Conservation (phyloP, 2,888 invertebrate species). For the Drosophila kokeensis region DNA sequence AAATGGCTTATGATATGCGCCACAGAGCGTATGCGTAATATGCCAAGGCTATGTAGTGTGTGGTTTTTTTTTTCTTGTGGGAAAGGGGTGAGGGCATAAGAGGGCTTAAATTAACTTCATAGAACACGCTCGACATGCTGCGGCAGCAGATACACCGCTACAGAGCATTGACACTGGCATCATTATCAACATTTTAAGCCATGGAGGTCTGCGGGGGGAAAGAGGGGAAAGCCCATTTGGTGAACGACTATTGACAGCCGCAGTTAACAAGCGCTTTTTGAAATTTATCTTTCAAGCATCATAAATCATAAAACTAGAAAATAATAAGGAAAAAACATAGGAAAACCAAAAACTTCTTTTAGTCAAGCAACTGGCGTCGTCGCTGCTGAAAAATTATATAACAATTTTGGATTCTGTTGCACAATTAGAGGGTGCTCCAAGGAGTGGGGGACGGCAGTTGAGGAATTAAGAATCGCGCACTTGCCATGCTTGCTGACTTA, state of each 20-base stretch:
- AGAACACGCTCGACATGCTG: constrained; percentile 36
- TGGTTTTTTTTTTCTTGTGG: background rate
- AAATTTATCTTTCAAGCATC: constrained; percentile 80
- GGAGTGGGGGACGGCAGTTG: background rate
- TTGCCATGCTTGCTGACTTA: constrained; percentile 73
- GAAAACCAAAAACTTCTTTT: background rate
- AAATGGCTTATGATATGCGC: constrained; percentile 44
- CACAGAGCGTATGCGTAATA: constrained; percentile 72
- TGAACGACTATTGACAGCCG: constrained; percentile 74
- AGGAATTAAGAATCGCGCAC: constrained; percentile 46
- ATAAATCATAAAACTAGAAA: constrained; percentile 65
- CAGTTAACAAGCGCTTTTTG: constrained; percentile 73
- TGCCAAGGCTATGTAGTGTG: constrained; percentile 9
- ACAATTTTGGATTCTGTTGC: constrained; percentile 35
- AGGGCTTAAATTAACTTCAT: constrained; percentile 22
- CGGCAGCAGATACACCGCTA: constrained; percentile 64
- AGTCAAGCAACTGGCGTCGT: constrained; percentile 6
- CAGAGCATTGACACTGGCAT: constrained; percentile 71
- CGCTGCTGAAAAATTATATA: constrained; percentile 52
- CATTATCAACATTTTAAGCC: constrained; percentile 43
- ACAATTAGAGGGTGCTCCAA: constrained; percentile 11
- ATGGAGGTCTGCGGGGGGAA: background rate
- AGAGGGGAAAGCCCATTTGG: constrained; percentile 26
- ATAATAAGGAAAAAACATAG: background rate
- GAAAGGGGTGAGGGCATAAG: background rate